Conservation (phyloP, 2,888 invertebrate species). For the Sepiola atlantica region DNA sequence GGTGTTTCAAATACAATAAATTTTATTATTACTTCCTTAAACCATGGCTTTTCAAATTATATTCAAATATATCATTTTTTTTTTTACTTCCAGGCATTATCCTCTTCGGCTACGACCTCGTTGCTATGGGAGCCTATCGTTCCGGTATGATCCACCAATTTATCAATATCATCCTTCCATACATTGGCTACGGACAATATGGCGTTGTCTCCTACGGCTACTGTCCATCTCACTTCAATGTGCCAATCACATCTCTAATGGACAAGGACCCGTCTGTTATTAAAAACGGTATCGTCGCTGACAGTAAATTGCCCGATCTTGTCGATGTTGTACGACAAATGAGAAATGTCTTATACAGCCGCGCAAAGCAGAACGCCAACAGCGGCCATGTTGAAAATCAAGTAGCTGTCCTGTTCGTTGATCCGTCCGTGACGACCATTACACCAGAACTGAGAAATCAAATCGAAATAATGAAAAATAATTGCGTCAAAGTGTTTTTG, state of each 20-base stretch:
- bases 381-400: background rate
- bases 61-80: too few relatives aligned
- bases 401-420: background rate
- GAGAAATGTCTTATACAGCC: background rate
- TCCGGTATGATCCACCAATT: background rate
- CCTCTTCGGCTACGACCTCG: slow-evolving; percentile 14
- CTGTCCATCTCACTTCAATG: slow-evolving; percentile 14
- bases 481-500: background rate
- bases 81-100: background rate
- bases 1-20: background rate
- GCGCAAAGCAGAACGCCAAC: background rate
- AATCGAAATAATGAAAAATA: background rate
- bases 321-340: background rate
- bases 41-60: too few relatives aligned
- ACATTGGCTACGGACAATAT: slow-evolving; percentile 32
- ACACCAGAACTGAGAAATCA: background rate
- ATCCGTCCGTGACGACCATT: slow-evolving; percentile 41
- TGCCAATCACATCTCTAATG: background rate
- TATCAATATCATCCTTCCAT: slow-evolving; percentile 33
- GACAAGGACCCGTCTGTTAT: background rate
- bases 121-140: background rate
- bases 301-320: background rate
- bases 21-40: too few relatives aligned
- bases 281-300: background rate
- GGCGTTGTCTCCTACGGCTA: slow-evolving; percentile 33